These are phyloP conservation scores for Drosophila longiperda DNA, from an alignment of 2,888 invertebrate genomes.

Conservation along the genomic window DNA sequence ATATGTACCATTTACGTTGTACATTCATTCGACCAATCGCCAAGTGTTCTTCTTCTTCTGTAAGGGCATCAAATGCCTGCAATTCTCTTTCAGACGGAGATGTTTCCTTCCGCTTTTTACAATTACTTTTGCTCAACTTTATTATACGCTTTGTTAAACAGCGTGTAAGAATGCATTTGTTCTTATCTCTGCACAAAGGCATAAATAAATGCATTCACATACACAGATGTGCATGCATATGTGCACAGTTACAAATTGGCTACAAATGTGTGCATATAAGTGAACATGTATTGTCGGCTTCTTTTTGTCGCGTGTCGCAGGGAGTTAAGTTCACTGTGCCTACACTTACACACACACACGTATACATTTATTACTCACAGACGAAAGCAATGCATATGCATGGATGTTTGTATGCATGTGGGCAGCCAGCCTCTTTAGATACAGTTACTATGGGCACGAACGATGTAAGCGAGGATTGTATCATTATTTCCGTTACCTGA, in stretches of 20 bases:
- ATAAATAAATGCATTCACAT: background rate
- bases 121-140: background rate
- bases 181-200: conserved; percentile 2
- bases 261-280: background rate
- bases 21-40: background rate
- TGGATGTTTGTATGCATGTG: background rate
- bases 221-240: background rate
- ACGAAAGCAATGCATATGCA: background rate
- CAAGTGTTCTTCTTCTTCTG: background rate
- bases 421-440: background rate
- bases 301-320: background rate
- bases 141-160: conserved; percentile 2
- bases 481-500: background rate
- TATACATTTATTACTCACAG: background rate
- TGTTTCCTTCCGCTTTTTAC: conserved; percentile 1
- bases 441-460: background rate
- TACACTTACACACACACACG: background rate
- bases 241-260: conserved; percentile 4
- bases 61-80: background rate
- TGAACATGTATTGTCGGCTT: background rate
- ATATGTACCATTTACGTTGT: background rate
- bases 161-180: conserved; percentile 5
- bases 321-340: background rate
- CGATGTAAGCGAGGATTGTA: background rate
- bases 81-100: background rate